Base-by-base conservation (phyloP, 2,888 invertebrate species). In the Himalopsyche kuldschensis region DNA sequence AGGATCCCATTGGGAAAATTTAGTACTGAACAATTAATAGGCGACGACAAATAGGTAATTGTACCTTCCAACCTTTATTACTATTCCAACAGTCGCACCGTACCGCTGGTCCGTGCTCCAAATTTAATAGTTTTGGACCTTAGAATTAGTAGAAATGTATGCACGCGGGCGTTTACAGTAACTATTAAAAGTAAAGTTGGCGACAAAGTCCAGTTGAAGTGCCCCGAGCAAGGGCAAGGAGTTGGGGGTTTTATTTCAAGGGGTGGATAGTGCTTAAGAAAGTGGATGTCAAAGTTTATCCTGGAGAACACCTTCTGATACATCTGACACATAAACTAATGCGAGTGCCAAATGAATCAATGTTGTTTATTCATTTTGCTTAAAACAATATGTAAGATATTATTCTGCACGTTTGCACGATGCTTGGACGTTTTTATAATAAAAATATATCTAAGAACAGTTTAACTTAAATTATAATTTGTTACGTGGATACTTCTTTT, bases 161-260 rank as follows among this genome's bases (percentile, higher is more conserved):
- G 85, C 85, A 83, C 81, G 81, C 76, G 78, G 78, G 80, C 85
- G 80, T 85, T 85, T 85, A 85, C 85, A 69, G 84, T 84, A 84
- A 82, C 85, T 85, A 85, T 85, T 85, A 85, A 85, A 85, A 85
- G 85, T 85, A 84, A 85, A 85, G 85, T 85, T 85, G 80, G 82
- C 77, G 85, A 85, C 85, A 84, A 82, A 80, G 85, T 85, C 85
- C 85, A 55, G 85, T 77, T 35, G 79, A 55, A 47, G 80, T 80
- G 77, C 69, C 47, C 63, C 11, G 11, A 27, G 78, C 35, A 48
- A 24, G 41, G 41, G 75, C 24, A 81, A 80, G 63, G 78, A 46
- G 75, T 69, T 8, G 78, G 47, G 80, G 63, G 63, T 63, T 48
- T 27, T 41, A 75, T 46, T 31, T 30, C 41, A 46, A 55, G 80